phyloP scores from a whole-genome alignment of 2,797 vertebrate genomes.

The Cyclura pinguis region DNA sequence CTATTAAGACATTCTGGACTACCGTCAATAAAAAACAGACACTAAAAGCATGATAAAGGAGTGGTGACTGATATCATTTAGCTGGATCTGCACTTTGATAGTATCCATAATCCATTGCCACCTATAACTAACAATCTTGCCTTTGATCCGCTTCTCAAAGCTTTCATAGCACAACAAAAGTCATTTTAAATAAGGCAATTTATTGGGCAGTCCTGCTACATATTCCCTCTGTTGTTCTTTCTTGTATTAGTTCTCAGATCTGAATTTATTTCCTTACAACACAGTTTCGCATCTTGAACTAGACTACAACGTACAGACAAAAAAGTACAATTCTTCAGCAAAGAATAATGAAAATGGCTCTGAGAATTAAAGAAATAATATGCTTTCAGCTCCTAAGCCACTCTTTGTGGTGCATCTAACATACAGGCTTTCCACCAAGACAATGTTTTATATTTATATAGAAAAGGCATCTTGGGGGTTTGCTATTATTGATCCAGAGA shows the following conservation, averaged over 20 bases:
- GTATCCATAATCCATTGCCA: neutral
- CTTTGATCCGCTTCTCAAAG: neutral
- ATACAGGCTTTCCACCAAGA: too few relatives aligned
- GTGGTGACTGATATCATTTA: neutral
- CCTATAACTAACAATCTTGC: neutral
- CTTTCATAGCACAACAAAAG: neutral
- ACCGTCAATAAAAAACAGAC: neutral
- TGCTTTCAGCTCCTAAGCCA: neutral
- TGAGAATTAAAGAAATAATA: neutral
- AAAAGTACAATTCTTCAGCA: slow-evolving; percentile 1
- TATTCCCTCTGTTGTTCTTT: neutral
- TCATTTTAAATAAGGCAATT: neutral
- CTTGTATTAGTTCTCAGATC: neutral
- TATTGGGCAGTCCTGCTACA: neutral
- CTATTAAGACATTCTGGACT: neutral
- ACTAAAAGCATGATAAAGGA: neutral
- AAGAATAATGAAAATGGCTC: neutral
- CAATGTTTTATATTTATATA: neutral
- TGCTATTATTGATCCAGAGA: neutral
- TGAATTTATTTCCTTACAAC: slow-evolving; percentile 10
- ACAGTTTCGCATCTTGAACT: neutral
- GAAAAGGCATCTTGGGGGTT: too few relatives aligned
- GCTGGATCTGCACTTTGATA: neutral
- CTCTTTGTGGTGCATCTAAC: neutral
- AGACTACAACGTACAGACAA: neutral